These are phyloP conservation scores for Stenurella melanura DNA, from an alignment of 2,888 invertebrate species.

Conservation along the genomic window DNA sequence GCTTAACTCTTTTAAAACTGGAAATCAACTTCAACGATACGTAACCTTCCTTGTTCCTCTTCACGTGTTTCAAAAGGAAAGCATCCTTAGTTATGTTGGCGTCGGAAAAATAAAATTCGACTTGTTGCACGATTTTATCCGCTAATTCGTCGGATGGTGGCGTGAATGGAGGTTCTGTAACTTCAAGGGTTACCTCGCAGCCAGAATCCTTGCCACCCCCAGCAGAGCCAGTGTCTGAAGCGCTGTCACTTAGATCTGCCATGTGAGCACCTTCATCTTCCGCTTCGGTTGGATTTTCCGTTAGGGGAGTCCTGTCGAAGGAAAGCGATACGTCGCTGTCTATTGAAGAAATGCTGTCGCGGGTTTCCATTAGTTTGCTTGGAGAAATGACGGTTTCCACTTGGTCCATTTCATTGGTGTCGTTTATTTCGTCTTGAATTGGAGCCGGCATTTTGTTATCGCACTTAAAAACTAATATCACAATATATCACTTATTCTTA, in stretches of 20 bases:
- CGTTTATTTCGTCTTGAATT: constrained; percentile 62
- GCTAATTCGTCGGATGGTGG: constrained; percentile 86
- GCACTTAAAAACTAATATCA: constrained; percentile 67
- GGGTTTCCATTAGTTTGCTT: constrained; percentile 76
- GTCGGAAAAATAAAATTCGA: constrained; percentile 97
- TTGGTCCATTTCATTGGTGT: constrained; percentile 60
- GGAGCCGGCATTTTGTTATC: constrained; percentile 68
- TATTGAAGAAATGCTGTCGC: constrained; percentile 78
- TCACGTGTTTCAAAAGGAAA: constrained; percentile 94
- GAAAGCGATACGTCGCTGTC: constrained; percentile 78
- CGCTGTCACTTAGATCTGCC: constrained; percentile 81
- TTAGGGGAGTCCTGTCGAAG: constrained; percentile 72
- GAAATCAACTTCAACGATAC: constrained; percentile 96
- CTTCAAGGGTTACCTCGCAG: constrained; percentile 78
- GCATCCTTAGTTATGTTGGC: constrained; percentile 96
- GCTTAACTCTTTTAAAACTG: constrained; percentile 95
- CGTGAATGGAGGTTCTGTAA: constrained; percentile 78
- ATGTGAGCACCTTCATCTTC: constrained; percentile 79
- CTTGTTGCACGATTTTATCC: constrained; percentile 87
- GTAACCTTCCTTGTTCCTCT: constrained; percentile 95
- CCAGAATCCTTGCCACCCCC: constrained; percentile 82
- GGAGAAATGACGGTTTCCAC: constrained; percentile 70
- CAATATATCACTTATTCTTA: constrained; percentile 63
- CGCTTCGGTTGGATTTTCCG: constrained; percentile 61
- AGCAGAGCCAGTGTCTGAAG: constrained; percentile 79